Conservation (phyloP, 2,888 invertebrate genomes). For the Limnephilus auricula region DNA sequence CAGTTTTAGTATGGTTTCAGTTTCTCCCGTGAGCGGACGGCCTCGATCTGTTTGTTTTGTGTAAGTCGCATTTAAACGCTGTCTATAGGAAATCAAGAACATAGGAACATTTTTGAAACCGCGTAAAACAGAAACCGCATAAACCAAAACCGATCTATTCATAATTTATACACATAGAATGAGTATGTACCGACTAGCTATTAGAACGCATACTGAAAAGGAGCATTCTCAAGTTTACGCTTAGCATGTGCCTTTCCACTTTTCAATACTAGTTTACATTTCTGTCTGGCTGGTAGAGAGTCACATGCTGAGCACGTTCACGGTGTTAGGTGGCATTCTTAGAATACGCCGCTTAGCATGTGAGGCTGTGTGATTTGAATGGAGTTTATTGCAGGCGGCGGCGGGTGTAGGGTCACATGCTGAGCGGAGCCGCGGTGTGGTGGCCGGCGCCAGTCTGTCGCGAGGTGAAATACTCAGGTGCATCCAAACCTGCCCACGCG, state of each 20-base stretch:
- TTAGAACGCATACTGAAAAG: constrained; percentile 11
- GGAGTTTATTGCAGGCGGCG: neutral
- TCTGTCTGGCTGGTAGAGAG: neutral
- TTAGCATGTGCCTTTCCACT: neutral
- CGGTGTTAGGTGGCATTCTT: constrained; percentile 38
- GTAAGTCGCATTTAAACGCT: neutral
- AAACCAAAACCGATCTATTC: neutral
- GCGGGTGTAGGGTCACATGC: constrained; percentile 55
- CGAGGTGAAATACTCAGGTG: constrained; percentile 83
- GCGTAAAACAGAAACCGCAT: neutral
- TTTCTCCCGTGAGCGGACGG: too few species aligned
- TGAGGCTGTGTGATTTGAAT: constrained; percentile 13
- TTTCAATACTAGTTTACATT: neutral
- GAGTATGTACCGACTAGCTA: neutral
- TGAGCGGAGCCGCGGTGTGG: constrained; percentile 65
- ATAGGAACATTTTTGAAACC: neutral
- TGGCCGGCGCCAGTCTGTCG: constrained; percentile 80
- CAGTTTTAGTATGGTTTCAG: too few species aligned
- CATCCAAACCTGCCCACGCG: constrained; percentile 77
- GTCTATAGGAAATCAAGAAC: neutral
- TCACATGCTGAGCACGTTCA: neutral
- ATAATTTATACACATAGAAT: neutral
- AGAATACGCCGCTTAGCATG: constrained; percentile 49
- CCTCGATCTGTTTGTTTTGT: too few species aligned
- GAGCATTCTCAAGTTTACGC: neutral